phyloP scores from a whole-genome alignment of 2,888 invertebrate genomes.

The Epiblema foenella region DNA sequence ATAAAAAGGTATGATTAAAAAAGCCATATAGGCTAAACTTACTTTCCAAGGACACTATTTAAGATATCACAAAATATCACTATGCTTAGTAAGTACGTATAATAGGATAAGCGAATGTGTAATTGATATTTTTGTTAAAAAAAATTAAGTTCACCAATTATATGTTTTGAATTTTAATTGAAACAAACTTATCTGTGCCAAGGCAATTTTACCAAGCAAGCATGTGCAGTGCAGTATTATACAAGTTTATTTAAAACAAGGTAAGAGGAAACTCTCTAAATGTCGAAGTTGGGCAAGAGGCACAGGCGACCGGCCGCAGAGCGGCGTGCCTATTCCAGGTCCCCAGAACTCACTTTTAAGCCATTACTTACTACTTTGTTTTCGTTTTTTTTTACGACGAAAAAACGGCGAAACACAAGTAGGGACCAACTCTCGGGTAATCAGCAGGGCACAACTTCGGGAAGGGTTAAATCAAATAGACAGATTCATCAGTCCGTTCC shows the following conservation, averaged over 20 bases:
- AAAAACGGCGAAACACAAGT: slow-evolving; percentile 74
- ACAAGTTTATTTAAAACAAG: slow-evolving; percentile 26
- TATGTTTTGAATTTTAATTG: neutral
- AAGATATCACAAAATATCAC: neutral
- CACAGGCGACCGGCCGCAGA: slow-evolving; percentile 10
- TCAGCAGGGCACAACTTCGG: slow-evolving; percentile 78
- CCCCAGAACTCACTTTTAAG: slow-evolving; percentile 57
- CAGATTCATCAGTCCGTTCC: slow-evolving; percentile 63
- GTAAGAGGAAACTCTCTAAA: slow-evolving; percentile 23
- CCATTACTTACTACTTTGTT: slow-evolving; percentile 81
- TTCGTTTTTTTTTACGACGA: slow-evolving; percentile 75
- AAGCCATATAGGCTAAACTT: neutral
- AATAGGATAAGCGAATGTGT: neutral
- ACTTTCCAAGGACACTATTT: neutral
- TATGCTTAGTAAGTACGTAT: neutral
- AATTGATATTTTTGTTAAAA: neutral
- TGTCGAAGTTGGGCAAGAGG: slow-evolving; percentile 25
- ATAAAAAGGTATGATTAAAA: neutral
- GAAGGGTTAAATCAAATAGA: slow-evolving; percentile 83
- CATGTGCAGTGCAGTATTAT: slow-evolving; percentile 5
- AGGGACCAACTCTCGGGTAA: slow-evolving; percentile 81
- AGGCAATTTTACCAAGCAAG: slow-evolving; percentile 1
- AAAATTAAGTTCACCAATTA: neutral
- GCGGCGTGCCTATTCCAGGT: slow-evolving; percentile 44
- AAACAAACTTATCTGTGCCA: slow-evolving; percentile 1